Conservation (phyloP, 64 coral and sea anemone species). For the Stylophora pistillata region DNA sequence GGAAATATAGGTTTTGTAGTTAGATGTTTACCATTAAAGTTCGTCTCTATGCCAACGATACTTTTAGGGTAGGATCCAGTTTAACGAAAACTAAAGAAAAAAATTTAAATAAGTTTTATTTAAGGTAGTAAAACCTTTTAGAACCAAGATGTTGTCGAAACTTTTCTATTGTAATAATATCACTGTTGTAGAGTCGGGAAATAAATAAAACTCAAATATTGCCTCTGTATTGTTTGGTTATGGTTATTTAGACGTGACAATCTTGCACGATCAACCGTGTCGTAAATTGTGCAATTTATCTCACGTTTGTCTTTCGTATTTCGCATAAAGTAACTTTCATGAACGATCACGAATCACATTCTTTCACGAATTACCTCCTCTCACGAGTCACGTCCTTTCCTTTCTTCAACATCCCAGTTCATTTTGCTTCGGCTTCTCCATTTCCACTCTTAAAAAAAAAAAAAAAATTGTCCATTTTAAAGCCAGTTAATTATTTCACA, state of each 20-base stretch:
- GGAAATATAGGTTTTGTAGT: not conserved
- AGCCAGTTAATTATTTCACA: no score
- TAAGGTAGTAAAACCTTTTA: not conserved
- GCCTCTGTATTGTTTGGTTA: not conserved
- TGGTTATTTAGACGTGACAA: not conserved
- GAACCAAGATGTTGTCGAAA: not conserved
- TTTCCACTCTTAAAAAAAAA: no score
- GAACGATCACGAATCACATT: not conserved
- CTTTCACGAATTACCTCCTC: not conserved
- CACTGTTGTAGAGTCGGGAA: not conserved
- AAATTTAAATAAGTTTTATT: not conserved
- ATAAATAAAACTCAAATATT: constrained; percentile 8
- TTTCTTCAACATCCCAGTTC: no score
- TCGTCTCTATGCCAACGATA: not conserved
- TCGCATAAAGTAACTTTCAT: not conserved
- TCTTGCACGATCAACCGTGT: not conserved
- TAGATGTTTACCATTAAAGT: not conserved
- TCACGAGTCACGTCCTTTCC: no score
- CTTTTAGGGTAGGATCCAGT: not conserved
- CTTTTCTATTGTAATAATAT: not conserved
- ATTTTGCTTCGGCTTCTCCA: no score
- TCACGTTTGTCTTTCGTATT: not conserved
- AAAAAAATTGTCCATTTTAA: no score
- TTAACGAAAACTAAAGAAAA: not conserved
- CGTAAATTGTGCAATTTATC: not conserved